Percentiles rank a stretch among this genome's conserved stretches.
Evolutionary conservation across 2,113 vertebrate species (phyloP).

Genomic region (Pterocles gutturalis): DNA sequence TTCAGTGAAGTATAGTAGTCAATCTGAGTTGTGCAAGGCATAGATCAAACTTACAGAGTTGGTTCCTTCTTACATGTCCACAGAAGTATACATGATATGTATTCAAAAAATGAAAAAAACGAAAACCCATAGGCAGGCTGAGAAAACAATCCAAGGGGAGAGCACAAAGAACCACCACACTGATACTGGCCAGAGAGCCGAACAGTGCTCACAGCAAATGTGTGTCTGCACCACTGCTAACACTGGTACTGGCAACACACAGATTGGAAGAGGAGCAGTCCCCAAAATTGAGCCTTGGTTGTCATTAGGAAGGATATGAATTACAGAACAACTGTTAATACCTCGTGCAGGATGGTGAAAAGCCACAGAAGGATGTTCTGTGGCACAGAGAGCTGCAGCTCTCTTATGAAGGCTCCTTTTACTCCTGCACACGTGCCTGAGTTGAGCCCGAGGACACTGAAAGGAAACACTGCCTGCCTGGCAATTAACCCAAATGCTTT

Average conservation of each 20-base stretch:
- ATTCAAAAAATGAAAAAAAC: background rate
- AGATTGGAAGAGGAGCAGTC: background rate
- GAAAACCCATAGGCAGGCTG: background rate
- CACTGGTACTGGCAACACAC: background rate
- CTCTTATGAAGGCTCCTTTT: background rate
- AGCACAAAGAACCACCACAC: background rate
- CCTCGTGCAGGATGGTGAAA: background rate
- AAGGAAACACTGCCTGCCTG: background rate
- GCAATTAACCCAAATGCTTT: background rate
- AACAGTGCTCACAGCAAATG: background rate
- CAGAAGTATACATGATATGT: rapidly evolving
- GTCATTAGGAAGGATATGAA: background rate
- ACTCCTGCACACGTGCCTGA: background rate
- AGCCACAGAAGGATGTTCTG: background rate
- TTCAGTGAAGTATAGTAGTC: background rate
- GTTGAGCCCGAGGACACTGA: background rate
- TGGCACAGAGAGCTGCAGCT: background rate
- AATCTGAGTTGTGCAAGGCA: background rate
- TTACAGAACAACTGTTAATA: background rate
- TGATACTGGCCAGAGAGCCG: background rate
- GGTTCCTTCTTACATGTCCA: background rate
- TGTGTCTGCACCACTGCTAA: background rate
- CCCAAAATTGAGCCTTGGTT: background rate
- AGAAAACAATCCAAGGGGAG: background rate
- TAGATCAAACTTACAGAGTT: background rate